Evolutionary conservation across 2,888 invertebrate species (phyloP), one percentile per base, ranked within the genome.

Genomic region (Agriopis leucophaearia): DNA sequence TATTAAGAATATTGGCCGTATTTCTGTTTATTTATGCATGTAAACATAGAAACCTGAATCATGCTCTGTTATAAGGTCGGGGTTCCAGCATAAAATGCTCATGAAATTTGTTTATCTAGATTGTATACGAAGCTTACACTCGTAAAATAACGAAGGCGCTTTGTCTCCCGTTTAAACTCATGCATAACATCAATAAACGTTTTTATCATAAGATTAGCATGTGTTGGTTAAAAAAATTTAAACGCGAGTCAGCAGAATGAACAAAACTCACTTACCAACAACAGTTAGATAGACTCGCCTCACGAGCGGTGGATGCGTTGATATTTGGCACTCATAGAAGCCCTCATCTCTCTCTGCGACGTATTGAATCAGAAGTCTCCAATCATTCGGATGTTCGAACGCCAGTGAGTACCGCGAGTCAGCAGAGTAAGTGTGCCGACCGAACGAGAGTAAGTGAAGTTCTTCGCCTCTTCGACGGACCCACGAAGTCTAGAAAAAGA

Each of bases 241-340:
- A 50, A 50, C 36, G 51, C 44, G 4, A 64, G 50, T 63, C 56
- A 13, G 56, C 44, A 7, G 63, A 95, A 82, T 96, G 40, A 15
- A 18, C 4, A 18, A 35, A 7, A 50, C 8, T 27, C 35, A 93
- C 96, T 95, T 83, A 97, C 97, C 97, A 83, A 96, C 96, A 77
- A 97, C 96, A 77, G 94, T 94, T 68, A 97, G 95, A 85, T 95
- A 94, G 56, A 96, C 96, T 81, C 96, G 94, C 78, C 96, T 93
- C 73, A 96, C 96, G 66, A 96, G 88, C 10, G 97, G 96, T 9
- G 97, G 97, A 87, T 97, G 96, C 16, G 96, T 95, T n/a, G 96
- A 96, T 74, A 97, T 96, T 91, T 97, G 97, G 78, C 97, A 97
- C 87, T 97, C 97, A 88, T 97, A 97, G 78, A 94, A 95, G n/a